Base-by-base conservation (phyloP, 2,113 vertebrate species). In the Chionis minor region DNA sequence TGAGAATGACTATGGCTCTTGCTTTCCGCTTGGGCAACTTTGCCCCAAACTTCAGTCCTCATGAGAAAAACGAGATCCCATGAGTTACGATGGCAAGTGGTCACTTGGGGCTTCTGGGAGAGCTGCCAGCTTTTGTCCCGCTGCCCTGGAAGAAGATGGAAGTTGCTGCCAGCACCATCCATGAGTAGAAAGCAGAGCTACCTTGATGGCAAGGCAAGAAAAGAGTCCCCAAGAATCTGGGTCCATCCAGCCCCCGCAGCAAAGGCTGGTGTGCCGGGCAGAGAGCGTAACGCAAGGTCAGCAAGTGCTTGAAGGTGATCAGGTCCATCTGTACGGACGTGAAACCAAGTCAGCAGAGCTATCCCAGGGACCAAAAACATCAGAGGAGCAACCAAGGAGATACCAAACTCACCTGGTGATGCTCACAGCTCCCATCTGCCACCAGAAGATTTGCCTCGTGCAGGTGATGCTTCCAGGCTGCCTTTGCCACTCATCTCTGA, bases 41-140 rank as follows among this genome's bases (percentile, higher is more conserved):
- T 4, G 10, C 8, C 35, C 56, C n/a, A 71, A 12, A 1, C 27
- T 33, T 81, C 14, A 12, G 18, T 22, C 23, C 30, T 62, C 0
- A 1, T 28, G 61, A 92, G 45, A 47, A n/a, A 42, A 52, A 24
- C 10, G 15, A 77, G 67, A 63, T 28, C n/a, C 47, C 10, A 4
- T 8, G 69, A 72, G 77, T 58, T 55, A 32, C 0, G 1, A 13
- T 5, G 27, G 21, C 30, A 61, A 27, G 58, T 0, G 22, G 54
- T 15, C 52, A 35, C 81, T 44, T 0, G 2, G 15, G 75, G 58
- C 38, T n/a, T 30, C 49, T 20, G 38, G 59, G 47, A 51, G 66
- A 70, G n/a, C 54, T n/a, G 38, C 15, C 27, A 44, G 61, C 30
- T 47, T 30, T 4, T 51, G 77, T 15, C 63, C 59, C 0, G 1